A percentile compares a stretch with the other conserved stretches of the same genome.
Conservation (phyloP, 1,140 invertebrate genomes). For the Drosophila punjabiensis region DNA sequence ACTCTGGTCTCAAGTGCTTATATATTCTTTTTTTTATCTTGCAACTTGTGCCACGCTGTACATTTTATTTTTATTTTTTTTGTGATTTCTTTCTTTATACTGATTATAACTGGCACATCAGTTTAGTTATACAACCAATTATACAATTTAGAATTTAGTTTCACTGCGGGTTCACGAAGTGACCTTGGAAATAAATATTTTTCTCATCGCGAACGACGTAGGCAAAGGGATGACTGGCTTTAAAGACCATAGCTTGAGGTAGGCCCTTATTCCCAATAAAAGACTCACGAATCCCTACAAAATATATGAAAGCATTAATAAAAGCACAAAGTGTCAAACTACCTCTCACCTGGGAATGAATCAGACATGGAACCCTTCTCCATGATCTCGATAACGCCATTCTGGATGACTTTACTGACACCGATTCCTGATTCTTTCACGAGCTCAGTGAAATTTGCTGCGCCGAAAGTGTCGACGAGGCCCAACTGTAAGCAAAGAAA, state of each 20-base stretch:
- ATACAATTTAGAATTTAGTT: background rate
- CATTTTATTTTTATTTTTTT: too few relatives aligned
- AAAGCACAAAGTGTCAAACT: too few relatives aligned
- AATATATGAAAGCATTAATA: background rate
- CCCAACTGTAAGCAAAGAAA: background rate
- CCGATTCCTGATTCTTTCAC: background rate
- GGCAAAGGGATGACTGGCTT: background rate
- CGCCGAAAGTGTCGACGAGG: background rate
- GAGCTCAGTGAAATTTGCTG: background rate
- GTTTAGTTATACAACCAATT: background rate
- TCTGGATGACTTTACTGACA: background rate
- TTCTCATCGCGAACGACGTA: background rate
- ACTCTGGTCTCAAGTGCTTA: too few relatives aligned
- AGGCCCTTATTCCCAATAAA: background rate
- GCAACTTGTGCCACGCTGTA: too few relatives aligned
- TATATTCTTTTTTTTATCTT: too few relatives aligned
- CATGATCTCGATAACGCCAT: background rate
- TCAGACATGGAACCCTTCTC: background rate
- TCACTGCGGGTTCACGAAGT: background rate
- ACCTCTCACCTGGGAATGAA: background rate
- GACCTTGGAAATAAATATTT: background rate
- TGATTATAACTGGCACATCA: background rate
- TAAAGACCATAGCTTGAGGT: background rate
- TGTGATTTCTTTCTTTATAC: too few relatives aligned
- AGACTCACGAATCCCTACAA: background rate